Base-by-base conservation (phyloP, 1,140 invertebrate genomes). In the Hycleus phaleratus region DNA sequence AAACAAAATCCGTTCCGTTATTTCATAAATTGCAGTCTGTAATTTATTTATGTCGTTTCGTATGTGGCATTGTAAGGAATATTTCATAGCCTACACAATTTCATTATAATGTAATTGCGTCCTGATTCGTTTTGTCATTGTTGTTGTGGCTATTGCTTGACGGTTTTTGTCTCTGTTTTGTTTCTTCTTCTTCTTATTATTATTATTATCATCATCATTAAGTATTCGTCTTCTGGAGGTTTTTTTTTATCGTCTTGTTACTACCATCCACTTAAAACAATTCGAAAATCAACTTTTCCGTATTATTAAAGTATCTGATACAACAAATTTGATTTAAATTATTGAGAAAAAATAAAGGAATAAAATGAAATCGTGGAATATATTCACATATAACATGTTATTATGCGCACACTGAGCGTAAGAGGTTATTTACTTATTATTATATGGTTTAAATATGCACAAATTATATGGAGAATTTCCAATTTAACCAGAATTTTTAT, bases 321-420 rank as follows among this genome's bases (percentile, higher is more conserved):
- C 54, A 54, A 59, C 57, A 47, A 45, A 59, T 42, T 55, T 49
- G 51, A 46, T 51, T 50, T 59, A 49, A 59, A 59, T 59, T 55
- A 59, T 59, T 39, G 49, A 59, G 55, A 59, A 32, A 32, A 49
- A 52, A 59, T 59, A 59, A 59, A 59, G 55, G 56, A 52, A 59
- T 59, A 59, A 59, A 59, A 59, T 59, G 58, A 59, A 59, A 59
- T 59, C 50, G 47, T 59, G 51, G 58, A 59, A 59, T 55, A 59
- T 50, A 55, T 59, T 59, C 58, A 59, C 58, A 59, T 51, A 59
- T 32, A 32, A 32, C 32, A 12, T 59, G 46, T 59, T 54, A 59
- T 59, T 59, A 59, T 47, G 40, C 54, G 44, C 51, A 59, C 58
- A 54, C 52, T 48, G 40, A 40, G 11, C 51, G 11, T 38, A 45